Base-by-base conservation (phyloP, 2,113 vertebrate genomes). In the Sisor rabdophorus region DNA sequence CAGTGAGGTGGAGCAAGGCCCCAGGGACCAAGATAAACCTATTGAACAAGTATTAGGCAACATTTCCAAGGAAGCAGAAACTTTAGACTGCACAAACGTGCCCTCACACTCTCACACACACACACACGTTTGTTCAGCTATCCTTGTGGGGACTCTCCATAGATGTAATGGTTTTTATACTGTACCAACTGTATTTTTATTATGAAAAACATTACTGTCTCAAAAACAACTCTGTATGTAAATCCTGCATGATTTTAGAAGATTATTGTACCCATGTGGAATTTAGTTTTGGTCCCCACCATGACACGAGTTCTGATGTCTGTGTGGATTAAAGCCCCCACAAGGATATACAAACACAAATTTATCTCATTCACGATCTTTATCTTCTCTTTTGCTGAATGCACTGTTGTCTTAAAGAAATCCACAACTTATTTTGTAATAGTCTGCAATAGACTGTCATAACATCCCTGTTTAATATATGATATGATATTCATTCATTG, bases 41-140 rank as follows among this genome's bases (percentile, higher is more conserved):
- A 77, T 68, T 71, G 55, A 77, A 28, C 67, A 77, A 47, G 67
- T 70, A 77, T 47, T 11, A 6, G 40, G 9, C 48, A 70, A 61
- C 40, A 61, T 11, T 77, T 77, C 67, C 40, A 17, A 77, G 56
- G 75, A 77, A 71, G 52, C 9, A 77, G 75, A 77, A 77, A 77
- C 75, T 61, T 53, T 71, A 26, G 6, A 19, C 30, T 53, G 20
- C 7, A 53, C 17, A 63, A 2, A 17, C 52, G 28, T 19, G 20
- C 26, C n/a, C 11, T 8, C 26, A 32, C 19, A 60, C 55, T 47
- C 20, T 24, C 19, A 63, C 72, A 63, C 58, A 30, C 11, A 32
- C 36, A 26, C 71, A 36, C 30, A 17, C 54, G 17, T n/a, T n/a
- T n/a, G n/a, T n/a, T n/a, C n/a, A n/a, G n/a, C n/a, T n/a, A n/a